Evolutionary conservation across 1,140 invertebrate species (phyloP), one percentile per base, ranked within the genome.

Genomic region (Anadara kagoshimensis): DNA sequence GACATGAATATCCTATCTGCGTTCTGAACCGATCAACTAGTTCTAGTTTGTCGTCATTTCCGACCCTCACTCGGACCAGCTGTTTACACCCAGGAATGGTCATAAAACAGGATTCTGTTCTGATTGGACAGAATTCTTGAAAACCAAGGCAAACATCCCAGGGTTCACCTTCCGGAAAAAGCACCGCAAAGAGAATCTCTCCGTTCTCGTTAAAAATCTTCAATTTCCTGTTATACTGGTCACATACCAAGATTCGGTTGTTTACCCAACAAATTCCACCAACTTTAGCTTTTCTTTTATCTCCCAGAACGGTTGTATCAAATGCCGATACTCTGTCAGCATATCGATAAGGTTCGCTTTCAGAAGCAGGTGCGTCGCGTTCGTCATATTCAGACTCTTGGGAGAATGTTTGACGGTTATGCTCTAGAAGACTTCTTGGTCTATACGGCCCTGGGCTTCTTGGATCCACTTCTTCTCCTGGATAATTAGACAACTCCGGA

Each of bases 181-280:
- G 24, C 5, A 43, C 41, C 0, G 20, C 41, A 45, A 47, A 20
- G 5, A 68, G 12, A 14, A 63, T 22, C n/a, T 11, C 18, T 10
- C 64, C 72, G 18, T 56, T 26, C 7, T 62, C 56, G 22, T 36
- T 41, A n/a, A 62, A n/a, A 8, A 73, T 18, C 45, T 73, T 73
- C 5, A 73, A 24, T n/a, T 73, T 73, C 18, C n/a, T 26, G 41
- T 73, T 73, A 45, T 56, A 68, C 20, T 59, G 24, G 59, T 73
- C 72, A 14, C 62, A 58, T 24, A 68, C 29, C 11, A 73, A 41
- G 7, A 73, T 45, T 3, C 47, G 65, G 11, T 63, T 41, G 0
- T 53, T 36, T 36, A 36, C 29, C 29, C 29, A 36, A 7, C 29
- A 36, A 36, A 36, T 36, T 36, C 29, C 29, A 36, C 29, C 29